Percentiles rank a stretch among this genome's conserved stretches.
Conservation (phyloP, 2,797 vertebrate genomes). For the Karalla daura region DNA sequence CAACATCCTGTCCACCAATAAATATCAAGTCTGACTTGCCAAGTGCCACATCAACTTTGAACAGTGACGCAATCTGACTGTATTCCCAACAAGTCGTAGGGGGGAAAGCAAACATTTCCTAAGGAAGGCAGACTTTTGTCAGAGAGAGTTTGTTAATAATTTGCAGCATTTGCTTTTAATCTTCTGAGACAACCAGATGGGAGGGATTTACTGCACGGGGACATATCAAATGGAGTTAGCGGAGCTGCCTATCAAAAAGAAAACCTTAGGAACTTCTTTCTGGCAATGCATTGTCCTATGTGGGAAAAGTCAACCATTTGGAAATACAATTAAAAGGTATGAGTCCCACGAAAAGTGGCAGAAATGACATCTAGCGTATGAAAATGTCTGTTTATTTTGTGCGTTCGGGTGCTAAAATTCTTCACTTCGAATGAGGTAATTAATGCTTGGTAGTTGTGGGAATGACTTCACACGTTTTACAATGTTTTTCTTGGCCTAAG, state of each 20-base stretch:
- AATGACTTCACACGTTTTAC: conserved; percentile 3
- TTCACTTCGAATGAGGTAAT: conserved; percentile 12
- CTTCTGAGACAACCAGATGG: conserved; percentile 41
- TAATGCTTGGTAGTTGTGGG: conserved; percentile 2
- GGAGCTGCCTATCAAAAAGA: conserved; percentile 25
- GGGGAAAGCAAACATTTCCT: conserved; percentile 11
- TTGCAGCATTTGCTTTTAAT: conserved; percentile 39
- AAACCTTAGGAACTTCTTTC: conserved; percentile 8
- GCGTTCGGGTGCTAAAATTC: conserved; percentile 6
- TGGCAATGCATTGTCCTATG: neutral
- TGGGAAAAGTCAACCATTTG: neutral
- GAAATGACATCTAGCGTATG: neutral
- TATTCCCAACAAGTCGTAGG: conserved; percentile 40
- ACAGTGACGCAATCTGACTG: conserved; percentile 28
- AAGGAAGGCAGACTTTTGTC: conserved; percentile 35
- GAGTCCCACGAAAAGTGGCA: neutral
- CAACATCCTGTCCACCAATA: conserved; percentile 40
- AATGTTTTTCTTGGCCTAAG: conserved; percentile 4
- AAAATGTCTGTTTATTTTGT: conserved; percentile 5
- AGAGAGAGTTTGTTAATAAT: conserved; percentile 33
- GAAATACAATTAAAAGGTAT: neutral
- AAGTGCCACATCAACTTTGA: conserved; percentile 52
- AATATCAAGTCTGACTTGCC: conserved; percentile 44
- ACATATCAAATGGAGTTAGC: conserved; percentile 24
- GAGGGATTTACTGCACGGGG: conserved; percentile 11